Conservation (phyloP, 2,888 invertebrate species). For the Pecten maximus region DNA sequence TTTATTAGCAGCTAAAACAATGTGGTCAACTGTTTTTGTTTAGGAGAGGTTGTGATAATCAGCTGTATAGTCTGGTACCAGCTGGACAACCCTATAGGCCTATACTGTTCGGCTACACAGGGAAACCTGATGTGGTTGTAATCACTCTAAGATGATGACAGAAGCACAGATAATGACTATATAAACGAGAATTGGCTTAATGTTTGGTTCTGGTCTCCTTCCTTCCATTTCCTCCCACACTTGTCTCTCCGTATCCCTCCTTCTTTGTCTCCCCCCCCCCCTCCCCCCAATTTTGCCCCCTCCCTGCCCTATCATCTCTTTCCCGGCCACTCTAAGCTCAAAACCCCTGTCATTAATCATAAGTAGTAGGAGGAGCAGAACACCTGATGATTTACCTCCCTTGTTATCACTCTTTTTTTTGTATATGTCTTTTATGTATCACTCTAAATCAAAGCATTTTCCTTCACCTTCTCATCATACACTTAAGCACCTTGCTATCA, state of each 20-base stretch:
- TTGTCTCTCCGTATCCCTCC: not conserved
- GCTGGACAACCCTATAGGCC: not conserved
- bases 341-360: slow-evolving; percentile 3
- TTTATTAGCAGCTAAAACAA: not conserved
- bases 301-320: not conserved
- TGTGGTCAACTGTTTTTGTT: not conserved
- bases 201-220: not conserved
- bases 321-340: not conserved
- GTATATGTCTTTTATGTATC: no score
- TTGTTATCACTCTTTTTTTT: not conserved
- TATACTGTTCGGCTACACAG: not conserved
- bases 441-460: no score
- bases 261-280: not conserved
- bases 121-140: not conserved
- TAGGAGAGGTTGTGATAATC: not conserved
- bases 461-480: not conserved
- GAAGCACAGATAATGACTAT: not conserved
- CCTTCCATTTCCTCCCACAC: slow-evolving; percentile 18
- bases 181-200: not conserved
- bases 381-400: slow-evolving; percentile 1
- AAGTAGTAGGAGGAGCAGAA: not conserved
- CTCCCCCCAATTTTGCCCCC: not conserved
- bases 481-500: not conserved
- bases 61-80: not conserved
- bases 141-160: not conserved